Conservation (phyloP, 2,888 invertebrate species). For the Eurois occulta region DNA sequence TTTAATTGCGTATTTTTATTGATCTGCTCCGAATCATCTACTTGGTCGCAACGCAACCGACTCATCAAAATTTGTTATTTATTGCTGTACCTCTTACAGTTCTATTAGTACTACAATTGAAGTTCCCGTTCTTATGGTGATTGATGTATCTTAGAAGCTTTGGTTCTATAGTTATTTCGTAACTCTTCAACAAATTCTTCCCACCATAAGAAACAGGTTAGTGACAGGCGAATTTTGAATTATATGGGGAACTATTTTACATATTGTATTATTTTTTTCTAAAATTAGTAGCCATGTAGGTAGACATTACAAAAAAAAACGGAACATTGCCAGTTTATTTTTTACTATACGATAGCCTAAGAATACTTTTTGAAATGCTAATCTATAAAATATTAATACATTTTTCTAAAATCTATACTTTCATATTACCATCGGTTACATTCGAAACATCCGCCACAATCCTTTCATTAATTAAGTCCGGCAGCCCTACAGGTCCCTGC, state of each 20-base stretch:
- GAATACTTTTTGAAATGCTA: background rate
- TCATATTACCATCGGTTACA: background rate
- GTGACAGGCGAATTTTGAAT: background rate
- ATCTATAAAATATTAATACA: background rate
- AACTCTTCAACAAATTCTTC: constrained; percentile 33
- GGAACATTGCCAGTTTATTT: background rate
- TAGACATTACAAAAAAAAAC: background rate
- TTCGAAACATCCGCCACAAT: background rate
- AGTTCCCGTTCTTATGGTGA: constrained; percentile 50
- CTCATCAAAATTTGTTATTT: constrained; percentile 58
- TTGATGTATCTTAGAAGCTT: constrained; percentile 47
- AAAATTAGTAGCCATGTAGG: background rate
- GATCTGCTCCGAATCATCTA: constrained; percentile 48
- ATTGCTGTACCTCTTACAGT: constrained; percentile 49
- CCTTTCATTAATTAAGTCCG: constrained; percentile 26
- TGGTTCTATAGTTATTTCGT: constrained; percentile 32
- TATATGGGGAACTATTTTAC: background rate
- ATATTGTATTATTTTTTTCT: too few species aligned
- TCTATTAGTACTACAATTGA: constrained; percentile 60
- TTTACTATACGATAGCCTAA: background rate
- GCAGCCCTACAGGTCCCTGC: constrained; percentile 53
- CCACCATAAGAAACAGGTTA: constrained; percentile 21
- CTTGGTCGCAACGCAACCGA: constrained; percentile 51
- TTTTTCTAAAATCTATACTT: background rate
- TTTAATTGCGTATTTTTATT: constrained; percentile 65